Conservation (phyloP, 2,113 vertebrate species). For the Syrmaticus mikado region DNA sequence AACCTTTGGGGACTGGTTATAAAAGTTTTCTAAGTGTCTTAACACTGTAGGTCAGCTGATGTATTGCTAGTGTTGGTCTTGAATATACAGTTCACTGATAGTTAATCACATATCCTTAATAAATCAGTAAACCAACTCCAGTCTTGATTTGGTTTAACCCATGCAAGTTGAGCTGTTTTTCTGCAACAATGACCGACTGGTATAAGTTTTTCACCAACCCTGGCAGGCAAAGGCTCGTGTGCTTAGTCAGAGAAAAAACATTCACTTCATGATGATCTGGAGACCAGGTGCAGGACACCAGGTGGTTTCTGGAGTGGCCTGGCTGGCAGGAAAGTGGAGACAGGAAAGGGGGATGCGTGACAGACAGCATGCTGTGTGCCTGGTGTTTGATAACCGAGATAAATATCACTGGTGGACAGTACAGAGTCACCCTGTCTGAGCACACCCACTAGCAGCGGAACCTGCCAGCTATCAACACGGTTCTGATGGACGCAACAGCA, state of each 20-base stretch:
- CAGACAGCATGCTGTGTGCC: background rate
- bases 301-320: background rate
- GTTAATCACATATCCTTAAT: slow-evolving; percentile 11
- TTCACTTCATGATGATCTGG: background rate
- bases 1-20: background rate
- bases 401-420: background rate
- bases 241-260: background rate
- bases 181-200: background rate
- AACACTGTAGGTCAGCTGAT: background rate
- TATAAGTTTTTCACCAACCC: background rate
- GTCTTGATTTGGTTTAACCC: background rate
- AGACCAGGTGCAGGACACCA: background rate
- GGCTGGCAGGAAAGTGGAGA: background rate
- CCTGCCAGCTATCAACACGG: background rate
- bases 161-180: background rate
- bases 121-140: background rate
- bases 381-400: background rate
- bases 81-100: background rate
- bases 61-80: background rate
- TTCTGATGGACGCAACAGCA: background rate
- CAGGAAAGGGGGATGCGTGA: background rate
- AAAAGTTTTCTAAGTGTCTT: background rate
- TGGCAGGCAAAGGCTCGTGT: background rate
- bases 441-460: background rate
- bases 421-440: background rate